Evolutionary conservation across 2,797 vertebrate species (phyloP).

Genomic region (Notolabrus celidotus): DNA sequence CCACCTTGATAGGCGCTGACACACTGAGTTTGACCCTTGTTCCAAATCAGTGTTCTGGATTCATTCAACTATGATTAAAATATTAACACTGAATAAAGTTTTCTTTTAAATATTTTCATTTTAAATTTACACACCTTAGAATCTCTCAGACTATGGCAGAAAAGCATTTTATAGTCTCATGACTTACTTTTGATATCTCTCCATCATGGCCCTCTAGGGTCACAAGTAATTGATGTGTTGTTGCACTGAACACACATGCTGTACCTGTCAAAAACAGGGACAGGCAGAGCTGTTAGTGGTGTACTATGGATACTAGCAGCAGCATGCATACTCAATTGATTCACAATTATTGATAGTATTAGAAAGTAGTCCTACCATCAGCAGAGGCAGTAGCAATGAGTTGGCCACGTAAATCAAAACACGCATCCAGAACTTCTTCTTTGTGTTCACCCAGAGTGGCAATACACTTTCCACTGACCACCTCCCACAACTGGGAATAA

Average conservation of each 20-base stretch:
- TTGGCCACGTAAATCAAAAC: constrained; percentile 93
- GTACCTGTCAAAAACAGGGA: constrained; percentile 82
- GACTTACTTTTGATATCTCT: constrained; percentile 93
- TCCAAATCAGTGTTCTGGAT: no score
- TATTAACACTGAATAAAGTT: no score
- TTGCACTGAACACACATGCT: constrained; percentile 88
- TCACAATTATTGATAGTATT: background rate
- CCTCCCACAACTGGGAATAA: constrained; percentile 90
- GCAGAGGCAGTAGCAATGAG: constrained; percentile 91
- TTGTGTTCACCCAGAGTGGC: constrained; percentile 90
- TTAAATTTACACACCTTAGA: no score
- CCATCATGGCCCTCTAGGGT: constrained; percentile 91
- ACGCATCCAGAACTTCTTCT: constrained; percentile 93
- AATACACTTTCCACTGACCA: constrained; percentile 84
- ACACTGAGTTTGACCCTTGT: no score
- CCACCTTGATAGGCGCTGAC: no score
- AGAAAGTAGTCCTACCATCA: constrained; percentile 86
- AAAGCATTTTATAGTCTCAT: background rate
- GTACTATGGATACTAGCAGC: background rate
- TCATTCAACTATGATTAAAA: no score
- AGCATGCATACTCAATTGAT: background rate
- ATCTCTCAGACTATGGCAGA: background rate
- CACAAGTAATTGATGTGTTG: constrained; percentile 88
- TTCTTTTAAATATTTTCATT: no score
- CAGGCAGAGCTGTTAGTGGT: background rate